Percentiles rank a stretch among this genome's conserved stretches.
Conservation (phyloP, 2,888 invertebrate species). For the Acanthacorydalis orientalis region DNA sequence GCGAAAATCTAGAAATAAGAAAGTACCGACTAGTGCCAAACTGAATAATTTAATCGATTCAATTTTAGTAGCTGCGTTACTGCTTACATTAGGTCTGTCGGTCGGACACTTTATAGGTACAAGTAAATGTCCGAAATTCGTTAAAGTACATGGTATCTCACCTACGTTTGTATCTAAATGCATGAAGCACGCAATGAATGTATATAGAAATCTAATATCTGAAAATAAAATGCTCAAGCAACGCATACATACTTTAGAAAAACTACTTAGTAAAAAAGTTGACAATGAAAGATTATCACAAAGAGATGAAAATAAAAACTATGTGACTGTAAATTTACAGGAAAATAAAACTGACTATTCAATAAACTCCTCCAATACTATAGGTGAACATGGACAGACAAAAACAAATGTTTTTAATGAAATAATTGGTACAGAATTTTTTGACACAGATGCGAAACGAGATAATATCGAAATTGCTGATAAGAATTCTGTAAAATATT, state of each 20-base stretch:
- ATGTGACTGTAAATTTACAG: background rate
- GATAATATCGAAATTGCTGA: no score
- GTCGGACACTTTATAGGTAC: background rate
- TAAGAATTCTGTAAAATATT: no score
- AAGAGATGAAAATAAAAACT: background rate
- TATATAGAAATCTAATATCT: background rate
- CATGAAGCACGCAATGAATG: background rate
- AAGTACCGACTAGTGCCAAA: background rate
- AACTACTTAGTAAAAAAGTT: background rate
- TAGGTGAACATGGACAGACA: no score
- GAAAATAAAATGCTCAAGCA: constrained; percentile 1
- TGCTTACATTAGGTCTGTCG: background rate
- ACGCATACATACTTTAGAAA: background rate
- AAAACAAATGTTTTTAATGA: no score
- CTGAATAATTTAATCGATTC: background rate
- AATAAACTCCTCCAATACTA: no score
- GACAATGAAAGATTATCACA: no score
- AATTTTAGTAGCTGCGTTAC: background rate
- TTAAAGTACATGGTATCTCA: background rate
- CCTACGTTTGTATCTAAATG: background rate
- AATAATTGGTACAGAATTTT: no score
- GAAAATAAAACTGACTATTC: no score
- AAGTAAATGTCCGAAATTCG: background rate
- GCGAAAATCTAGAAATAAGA: background rate
- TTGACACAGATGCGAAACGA: no score